Evolutionary conservation across 2,113 vertebrate species (phyloP).

Genomic region (Macrotus californicus): DNA sequence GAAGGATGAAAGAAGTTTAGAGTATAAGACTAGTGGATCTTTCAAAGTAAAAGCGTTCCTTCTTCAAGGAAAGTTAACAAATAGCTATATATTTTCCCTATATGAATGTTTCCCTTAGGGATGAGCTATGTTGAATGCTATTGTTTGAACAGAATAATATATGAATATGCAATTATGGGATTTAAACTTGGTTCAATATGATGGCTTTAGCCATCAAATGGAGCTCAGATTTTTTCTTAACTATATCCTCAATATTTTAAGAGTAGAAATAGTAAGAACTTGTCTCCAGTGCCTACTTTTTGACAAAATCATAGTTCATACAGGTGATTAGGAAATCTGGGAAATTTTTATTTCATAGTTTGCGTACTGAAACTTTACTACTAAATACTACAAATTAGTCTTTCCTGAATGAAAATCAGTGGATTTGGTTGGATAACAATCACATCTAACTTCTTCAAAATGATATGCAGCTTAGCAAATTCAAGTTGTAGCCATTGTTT

Average conservation of each 20-base stretch:
- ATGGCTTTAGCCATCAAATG: neutral
- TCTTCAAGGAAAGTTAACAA: neutral
- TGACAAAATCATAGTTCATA: neutral
- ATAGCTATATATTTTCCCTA: neutral
- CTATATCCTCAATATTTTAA: neutral
- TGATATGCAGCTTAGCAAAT: neutral
- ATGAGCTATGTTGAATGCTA: neutral
- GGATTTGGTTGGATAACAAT: neutral
- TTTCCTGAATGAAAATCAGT: neutral
- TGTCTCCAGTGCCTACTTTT: neutral
- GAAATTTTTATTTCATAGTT: neutral
- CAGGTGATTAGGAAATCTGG: neutral
- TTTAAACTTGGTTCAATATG: neutral
- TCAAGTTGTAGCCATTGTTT: neutral
- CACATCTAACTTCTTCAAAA: neutral
- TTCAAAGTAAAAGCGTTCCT: neutral
- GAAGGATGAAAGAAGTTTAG: neutral
- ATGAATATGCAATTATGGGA: neutral
- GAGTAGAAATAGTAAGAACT: neutral
- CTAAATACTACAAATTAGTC: neutral
- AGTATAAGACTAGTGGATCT: neutral
- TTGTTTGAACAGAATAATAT: slow-evolving; percentile 13
- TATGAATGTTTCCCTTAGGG: neutral
- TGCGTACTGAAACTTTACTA: neutral
- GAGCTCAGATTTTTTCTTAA: neutral